Base-by-base conservation (phyloP, 2,888 invertebrate species). In the Leptinotarsa tumamoca region DNA sequence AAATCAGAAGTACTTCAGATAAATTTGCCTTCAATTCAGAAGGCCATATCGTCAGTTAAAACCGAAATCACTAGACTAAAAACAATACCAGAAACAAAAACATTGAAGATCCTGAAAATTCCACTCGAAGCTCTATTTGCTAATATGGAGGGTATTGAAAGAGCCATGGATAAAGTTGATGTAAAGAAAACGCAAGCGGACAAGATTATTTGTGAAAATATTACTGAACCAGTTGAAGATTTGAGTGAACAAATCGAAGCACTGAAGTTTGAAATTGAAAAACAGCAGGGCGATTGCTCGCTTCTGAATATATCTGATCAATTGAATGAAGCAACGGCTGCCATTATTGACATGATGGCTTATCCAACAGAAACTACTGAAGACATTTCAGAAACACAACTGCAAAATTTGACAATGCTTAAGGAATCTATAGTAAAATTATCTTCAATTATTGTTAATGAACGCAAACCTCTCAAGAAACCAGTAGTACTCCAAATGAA, bases 401-500 rank as follows among this genome's bases (percentile, higher is more conserved):
- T 52, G 14, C 17, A 52, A 1, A 17, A 52, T 52, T 17, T 52
- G 5, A 52, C 51, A 17, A 4, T 17, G 4, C 14, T 52, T 0
- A 17, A 14, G 14, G 17, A 52, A 14, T 52, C 51, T 10, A 14
- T 52, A 4, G 3, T 17, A 5, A 52, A 52, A 5, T 52, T 52
- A 14, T 52, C 51, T 17, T 14, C 51, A 52, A 52, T 52, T 17
- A 15, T 52, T 14, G 51, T 43, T 27, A 3, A 70, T 43, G n/a
- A 73, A 72, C 10, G 66, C 71, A 27, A 52, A 52, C 49, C 23
- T 63, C n/a, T 75, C 15, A 72, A 82, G 71, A 54, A 79, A 17
- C 66, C 75, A 2, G 27, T 69, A n/a, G 33, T 69, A 33, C 18
- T 74, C 10, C 77, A 80, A 52, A 66, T 74, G 51, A 75, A 79